A percentile compares a stretch with the other conserved stretches of the same genome.
These are phyloP conservation scores for Calcarius lapponicus DNA, from an alignment of 2,797 vertebrate genomes.

Conservation along the genomic window DNA sequence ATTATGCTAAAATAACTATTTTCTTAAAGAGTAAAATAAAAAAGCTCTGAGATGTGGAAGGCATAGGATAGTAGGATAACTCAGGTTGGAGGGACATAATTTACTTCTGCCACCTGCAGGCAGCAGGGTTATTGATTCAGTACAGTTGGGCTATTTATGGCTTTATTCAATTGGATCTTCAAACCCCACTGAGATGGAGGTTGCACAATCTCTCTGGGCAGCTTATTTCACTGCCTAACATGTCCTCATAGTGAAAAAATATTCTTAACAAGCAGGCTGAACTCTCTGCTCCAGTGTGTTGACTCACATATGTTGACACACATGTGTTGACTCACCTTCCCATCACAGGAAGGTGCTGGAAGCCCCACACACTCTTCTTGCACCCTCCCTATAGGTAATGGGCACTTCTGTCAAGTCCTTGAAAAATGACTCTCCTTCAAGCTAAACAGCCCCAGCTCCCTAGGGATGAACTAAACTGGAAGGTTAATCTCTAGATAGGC, in stretches of 20 bases:
- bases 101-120: background rate
- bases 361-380: background rate
- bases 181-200: background rate
- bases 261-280: background rate
- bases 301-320: background rate
- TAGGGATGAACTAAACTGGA: background rate
- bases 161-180: background rate
- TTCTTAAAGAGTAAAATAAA: background rate
- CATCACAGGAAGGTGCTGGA: background rate
- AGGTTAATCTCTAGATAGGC: background rate
- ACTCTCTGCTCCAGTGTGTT: background rate
- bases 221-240: background rate
- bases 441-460: background rate
- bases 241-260: background rate
- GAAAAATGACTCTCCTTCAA: background rate
- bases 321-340: background rate
- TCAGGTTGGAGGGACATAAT: background rate
- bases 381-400: background rate
- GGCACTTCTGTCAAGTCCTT: background rate
- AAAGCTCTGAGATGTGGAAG: background rate
- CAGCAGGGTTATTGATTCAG: background rate
- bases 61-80: background rate
- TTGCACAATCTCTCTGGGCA: background rate
- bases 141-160: background rate
- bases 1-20: background rate